Evolutionary conservation across 2,113 vertebrate species (phyloP).

Genomic region (Onychostruthus taczanowskii): DNA sequence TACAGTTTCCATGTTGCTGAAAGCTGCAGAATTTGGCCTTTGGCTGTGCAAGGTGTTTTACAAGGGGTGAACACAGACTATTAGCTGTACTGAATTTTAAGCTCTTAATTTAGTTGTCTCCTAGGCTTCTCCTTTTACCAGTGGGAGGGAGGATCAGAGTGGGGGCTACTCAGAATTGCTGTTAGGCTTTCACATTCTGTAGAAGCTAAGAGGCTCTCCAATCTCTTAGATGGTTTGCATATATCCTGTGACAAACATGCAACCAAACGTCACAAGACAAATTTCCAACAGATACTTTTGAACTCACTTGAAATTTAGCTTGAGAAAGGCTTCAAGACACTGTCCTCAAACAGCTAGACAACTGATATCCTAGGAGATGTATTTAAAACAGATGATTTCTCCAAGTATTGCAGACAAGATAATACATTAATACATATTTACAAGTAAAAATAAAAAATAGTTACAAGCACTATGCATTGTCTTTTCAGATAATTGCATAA

Average conservation of each 20-base stretch:
- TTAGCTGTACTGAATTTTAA: not conserved
- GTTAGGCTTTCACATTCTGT: not conserved
- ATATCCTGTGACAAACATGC: not conserved
- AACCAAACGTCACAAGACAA: not conserved
- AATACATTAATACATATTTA: not conserved
- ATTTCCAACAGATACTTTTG: not conserved
- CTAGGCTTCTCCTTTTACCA: not conserved
- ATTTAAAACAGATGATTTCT: not conserved
- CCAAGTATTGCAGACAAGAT: not conserved
- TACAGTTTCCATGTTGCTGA: not conserved
- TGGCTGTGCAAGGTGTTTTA: not conserved
- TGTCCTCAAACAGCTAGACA: not conserved
- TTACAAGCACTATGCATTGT: not conserved
- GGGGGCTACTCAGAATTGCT: not conserved
- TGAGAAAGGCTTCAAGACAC: not conserved
- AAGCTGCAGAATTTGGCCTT: not conserved
- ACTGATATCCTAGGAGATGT: not conserved
- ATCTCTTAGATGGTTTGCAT: not conserved
- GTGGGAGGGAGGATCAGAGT: not conserved
- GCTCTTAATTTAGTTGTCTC: not conserved
- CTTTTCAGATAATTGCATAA: not conserved
- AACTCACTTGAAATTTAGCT: not conserved
- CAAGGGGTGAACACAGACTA: not conserved
- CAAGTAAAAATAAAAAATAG: not conserved
- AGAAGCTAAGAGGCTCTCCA: not conserved